phyloP scores from a whole-genome alignment of 2,113 vertebrate genomes.

The Serinus canaria region DNA sequence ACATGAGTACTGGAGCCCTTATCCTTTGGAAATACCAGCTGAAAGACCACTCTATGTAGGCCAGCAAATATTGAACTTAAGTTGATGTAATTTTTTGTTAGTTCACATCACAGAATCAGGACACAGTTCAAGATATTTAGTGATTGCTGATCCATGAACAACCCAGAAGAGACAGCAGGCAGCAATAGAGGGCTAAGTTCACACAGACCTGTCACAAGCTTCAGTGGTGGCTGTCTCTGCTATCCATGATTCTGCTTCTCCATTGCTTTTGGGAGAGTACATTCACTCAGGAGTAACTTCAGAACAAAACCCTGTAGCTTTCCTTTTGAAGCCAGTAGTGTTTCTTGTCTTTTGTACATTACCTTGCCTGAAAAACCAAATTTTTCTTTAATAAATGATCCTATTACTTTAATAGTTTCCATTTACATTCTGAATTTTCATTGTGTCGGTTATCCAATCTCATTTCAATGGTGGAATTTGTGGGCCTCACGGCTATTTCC shows the following conservation, averaged over 20 bases:
- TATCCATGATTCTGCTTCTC: not conserved
- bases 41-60: not conserved
- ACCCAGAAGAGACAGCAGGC: not conserved
- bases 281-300: not conserved
- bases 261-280: not conserved
- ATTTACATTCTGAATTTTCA: slow-evolving; percentile 72
- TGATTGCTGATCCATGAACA: not conserved
- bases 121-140: not conserved
- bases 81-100: not conserved
- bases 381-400: slow-evolving; percentile 48
- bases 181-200: not conserved
- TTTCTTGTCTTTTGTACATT: slow-evolving; percentile 50
- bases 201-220: not conserved
- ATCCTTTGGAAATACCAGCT: not conserved
- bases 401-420: slow-evolving; percentile 65
- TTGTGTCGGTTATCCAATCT: slow-evolving; percentile 36
- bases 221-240: not conserved
- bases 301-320: not conserved
- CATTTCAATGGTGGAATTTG: slow-evolving; percentile 65
- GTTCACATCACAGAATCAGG: not conserved
- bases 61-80: not conserved
- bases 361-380: slow-evolving; percentile 40
- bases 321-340: not conserved
- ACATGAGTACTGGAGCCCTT: not conserved
- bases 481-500: slow-evolving; percentile 69